A percentile compares a stretch with the other conserved stretches of the same genome.
phyloP scores from a whole-genome alignment of 2,113 vertebrate genomes.

The Chaenogobius annularis region DNA sequence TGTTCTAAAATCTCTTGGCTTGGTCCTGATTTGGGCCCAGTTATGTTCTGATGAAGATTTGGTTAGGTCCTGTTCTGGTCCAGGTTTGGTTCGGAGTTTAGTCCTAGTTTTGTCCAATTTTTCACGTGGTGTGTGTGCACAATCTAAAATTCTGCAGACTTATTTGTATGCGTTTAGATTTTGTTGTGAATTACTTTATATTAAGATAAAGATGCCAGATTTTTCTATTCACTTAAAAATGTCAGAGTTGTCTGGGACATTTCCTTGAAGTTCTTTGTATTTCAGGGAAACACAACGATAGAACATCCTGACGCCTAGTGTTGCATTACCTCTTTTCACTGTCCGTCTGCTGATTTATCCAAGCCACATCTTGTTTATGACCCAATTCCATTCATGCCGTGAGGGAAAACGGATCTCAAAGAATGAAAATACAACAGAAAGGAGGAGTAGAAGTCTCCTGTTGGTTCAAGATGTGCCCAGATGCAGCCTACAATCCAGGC shows the following conservation, averaged over 20 bases:
- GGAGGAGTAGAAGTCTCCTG: constrained; percentile 16
- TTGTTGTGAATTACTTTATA: no score
- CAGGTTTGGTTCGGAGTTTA: no score
- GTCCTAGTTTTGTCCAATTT: no score
- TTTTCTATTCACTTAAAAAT: background rate
- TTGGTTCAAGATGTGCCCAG: constrained; percentile 25
- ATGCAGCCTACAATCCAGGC: background rate
- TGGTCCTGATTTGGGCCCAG: no score
- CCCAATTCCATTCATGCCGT: constrained; percentile 48
- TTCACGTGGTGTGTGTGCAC: no score
- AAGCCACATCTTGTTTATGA: constrained; percentile 17
- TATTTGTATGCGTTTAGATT: no score
- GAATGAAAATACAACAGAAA: constrained; percentile 23
- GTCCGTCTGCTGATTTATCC: constrained; percentile 25
- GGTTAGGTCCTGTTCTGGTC: no score
- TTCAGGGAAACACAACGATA: constrained; percentile 9
- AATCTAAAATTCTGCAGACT: no score
- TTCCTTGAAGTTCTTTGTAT: background rate
- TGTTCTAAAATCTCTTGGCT: no score
- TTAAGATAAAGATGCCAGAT: background rate
- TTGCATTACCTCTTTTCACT: constrained; percentile 33
- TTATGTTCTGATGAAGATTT: no score
- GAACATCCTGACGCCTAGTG: constrained; percentile 26
- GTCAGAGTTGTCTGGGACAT: background rate
- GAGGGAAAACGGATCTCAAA: constrained; percentile 38